A percentile compares a stretch with the other conserved stretches of the same genome.
Evolutionary conservation across 2,888 invertebrate genomes (phyloP).

Genomic region (Crematogaster levior): DNA sequence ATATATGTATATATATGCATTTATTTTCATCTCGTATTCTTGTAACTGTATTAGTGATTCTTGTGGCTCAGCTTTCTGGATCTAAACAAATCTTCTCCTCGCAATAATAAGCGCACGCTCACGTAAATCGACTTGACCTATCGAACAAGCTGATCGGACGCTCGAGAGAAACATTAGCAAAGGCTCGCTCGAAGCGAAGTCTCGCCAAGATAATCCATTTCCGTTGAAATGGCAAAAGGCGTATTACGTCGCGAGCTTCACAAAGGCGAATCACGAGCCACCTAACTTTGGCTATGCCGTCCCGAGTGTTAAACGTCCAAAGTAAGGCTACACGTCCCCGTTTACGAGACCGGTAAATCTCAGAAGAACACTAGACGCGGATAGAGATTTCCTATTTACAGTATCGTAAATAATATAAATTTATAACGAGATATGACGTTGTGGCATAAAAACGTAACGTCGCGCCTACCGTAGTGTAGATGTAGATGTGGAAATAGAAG

Average conservation of each 20-base stretch:
- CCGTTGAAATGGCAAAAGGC: constrained; percentile 57
- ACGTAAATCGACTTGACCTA: constrained; percentile 43
- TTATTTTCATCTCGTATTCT: neutral
- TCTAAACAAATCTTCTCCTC: constrained; percentile 33
- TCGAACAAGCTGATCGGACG: constrained; percentile 25
- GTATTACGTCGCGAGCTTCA: constrained; percentile 47
- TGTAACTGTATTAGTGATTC: constrained; percentile 5
- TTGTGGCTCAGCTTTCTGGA: neutral
- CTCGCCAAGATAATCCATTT: constrained; percentile 47
- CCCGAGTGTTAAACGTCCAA: constrained; percentile 35
- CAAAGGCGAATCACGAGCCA: constrained; percentile 36
- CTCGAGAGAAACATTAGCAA: constrained; percentile 27
- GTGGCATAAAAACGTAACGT: constrained; percentile 31
- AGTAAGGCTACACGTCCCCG: constrained; percentile 30
- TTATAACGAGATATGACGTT: constrained; percentile 35
- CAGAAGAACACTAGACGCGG: constrained; percentile 20
- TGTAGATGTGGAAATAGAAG: neutral
- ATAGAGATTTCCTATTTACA: constrained; percentile 58
- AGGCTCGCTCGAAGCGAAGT: constrained; percentile 31
- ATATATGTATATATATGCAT: neutral
- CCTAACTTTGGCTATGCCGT: constrained; percentile 17
- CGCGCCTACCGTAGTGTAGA: neutral
- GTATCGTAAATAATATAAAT: constrained; percentile 54
- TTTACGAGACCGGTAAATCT: constrained; percentile 65
- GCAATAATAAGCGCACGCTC: constrained; percentile 36